These are phyloP conservation scores for Drosophila kurseongensis DNA, from an alignment of 1,140 invertebrate species.

Conservation along the genomic window DNA sequence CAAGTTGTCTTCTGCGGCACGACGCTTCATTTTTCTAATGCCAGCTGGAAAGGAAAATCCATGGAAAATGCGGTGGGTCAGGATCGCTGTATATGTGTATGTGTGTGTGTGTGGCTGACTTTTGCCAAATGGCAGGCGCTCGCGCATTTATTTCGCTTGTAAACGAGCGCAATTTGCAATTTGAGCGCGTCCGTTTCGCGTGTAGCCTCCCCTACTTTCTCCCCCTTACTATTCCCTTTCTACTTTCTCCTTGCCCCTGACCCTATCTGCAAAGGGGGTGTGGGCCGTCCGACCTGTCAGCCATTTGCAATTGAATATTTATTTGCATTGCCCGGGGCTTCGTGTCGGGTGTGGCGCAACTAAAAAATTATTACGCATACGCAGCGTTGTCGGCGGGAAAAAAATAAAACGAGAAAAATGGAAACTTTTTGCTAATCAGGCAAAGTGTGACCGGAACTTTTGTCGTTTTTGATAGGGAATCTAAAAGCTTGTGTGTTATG, in stretches of 20 bases:
- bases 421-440: conserved; percentile 28
- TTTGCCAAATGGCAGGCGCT: conserved; percentile 61
- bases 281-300: conserved; percentile 1
- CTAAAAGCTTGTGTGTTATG: neutral
- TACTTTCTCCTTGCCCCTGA: neutral
- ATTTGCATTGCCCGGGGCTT: conserved; percentile 35
- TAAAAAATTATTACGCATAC: conserved; percentile 68
- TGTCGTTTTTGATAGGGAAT: neutral
- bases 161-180: conserved; percentile 78
- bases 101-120: conserved; percentile 28
- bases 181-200: conserved; percentile 66
- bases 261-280: neutral
- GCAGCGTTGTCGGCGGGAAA: conserved; percentile 21
- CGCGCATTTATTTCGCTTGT: conserved; percentile 72
- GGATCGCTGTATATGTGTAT: conserved; percentile 6
- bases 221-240: too few species aligned
- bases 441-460: conserved; percentile 21
- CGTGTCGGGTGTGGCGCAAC: conserved; percentile 58
- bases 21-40: conserved; percentile 77
- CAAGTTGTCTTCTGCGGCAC: conserved; percentile 71
- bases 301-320: conserved; percentile 77
- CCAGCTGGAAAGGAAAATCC: conserved; percentile 13
- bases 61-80: neutral
- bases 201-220: neutral
- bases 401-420: neutral